These are phyloP conservation scores for Pediacus dermestoides DNA, from an alignment of 2,888 invertebrate species.

Conservation along the genomic window DNA sequence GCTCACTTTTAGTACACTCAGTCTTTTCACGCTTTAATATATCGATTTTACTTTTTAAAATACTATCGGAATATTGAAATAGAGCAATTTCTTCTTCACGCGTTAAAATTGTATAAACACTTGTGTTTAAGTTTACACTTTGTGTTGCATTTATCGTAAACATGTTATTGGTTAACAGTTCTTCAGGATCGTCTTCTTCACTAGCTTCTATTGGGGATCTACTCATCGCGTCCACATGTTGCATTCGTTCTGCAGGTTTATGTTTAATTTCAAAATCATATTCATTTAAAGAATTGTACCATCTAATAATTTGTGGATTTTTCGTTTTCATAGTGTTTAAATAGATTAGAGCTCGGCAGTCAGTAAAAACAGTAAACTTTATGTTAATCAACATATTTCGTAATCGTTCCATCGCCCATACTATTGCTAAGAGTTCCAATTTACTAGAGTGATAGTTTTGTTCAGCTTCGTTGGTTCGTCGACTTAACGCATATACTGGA, in stretches of 20 bases:
- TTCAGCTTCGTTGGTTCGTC: conserved; percentile 28
- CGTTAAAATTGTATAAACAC: too few relatives aligned
- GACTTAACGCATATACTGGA: conserved; percentile 29
- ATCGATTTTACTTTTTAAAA: not conserved
- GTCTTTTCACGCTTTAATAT: not conserved
- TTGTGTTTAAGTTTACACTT: too few relatives aligned
- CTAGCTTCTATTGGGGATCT: conserved; percentile 22
- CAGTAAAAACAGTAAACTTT: conserved; percentile 30
- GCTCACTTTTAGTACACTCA: not conserved
- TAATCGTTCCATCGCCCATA: conserved; percentile 28
- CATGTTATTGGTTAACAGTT: conserved; percentile 3
- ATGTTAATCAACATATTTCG: conserved; percentile 29
- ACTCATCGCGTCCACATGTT: conserved; percentile 28
- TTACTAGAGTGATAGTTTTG: conserved; percentile 30
- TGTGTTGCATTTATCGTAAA: not conserved
- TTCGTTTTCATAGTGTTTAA: conserved; percentile 27
- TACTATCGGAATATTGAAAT: not conserved
- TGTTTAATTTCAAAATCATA: conserved; percentile 29
- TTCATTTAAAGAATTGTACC: conserved; percentile 25
- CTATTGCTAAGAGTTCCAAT: conserved; percentile 30
- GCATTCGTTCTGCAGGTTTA: conserved; percentile 25
- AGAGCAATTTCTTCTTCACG: conserved; percentile 5
- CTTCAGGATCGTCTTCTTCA: conserved; percentile 7
- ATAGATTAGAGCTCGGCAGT: conserved; percentile 32
- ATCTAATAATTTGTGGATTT: conserved; percentile 28